phyloP scores from a whole-genome alignment of 2,888 invertebrate species.

The Deilephila porcellus region DNA sequence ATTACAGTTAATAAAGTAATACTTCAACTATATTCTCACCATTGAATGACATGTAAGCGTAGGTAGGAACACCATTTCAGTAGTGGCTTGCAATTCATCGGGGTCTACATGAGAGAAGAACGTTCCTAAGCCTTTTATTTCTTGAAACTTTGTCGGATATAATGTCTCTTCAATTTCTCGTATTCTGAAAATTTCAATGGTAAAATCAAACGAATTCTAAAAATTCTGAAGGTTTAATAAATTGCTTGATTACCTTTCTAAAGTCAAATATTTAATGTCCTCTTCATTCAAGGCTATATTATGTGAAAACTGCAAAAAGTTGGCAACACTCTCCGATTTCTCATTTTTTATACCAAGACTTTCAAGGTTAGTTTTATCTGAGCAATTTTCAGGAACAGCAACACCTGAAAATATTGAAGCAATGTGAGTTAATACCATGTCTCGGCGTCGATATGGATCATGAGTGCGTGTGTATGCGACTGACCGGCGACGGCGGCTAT shows the following conservation, averaged over 20 bases:
- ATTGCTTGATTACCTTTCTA: slow-evolving; percentile 13
- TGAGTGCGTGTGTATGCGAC: neutral
- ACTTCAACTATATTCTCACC: slow-evolving; percentile 5
- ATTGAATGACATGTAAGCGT: slow-evolving; percentile 30
- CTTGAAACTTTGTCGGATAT: slow-evolving; percentile 31
- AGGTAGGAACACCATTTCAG: slow-evolving; percentile 41
- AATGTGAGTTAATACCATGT: neutral
- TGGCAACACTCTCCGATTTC: slow-evolving; percentile 11
- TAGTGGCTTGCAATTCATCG: slow-evolving; percentile 53
- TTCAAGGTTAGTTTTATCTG: neutral
- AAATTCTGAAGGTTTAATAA: neutral
- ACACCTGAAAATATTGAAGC: neutral
- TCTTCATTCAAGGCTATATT: slow-evolving; percentile 10
- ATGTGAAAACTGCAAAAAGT: neutral
- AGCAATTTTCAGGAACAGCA: slow-evolving; percentile 24
- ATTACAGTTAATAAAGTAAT: neutral
- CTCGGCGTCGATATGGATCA: neutral
- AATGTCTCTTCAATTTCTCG: slow-evolving; percentile 41
- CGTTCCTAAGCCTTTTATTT: slow-evolving; percentile 46
- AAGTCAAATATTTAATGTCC: slow-evolving; percentile 15
- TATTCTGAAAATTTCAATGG: slow-evolving; percentile 39
- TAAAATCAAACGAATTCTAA: neutral
- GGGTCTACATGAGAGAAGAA: slow-evolving; percentile 52
- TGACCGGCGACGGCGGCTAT: slow-evolving; percentile 17
- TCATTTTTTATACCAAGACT: slow-evolving; percentile 18